Percentiles rank a stretch among this genome's conserved stretches.
These are phyloP conservation scores for Carposina sasakii DNA, from an alignment of 1,140 invertebrate species.

Conservation along the genomic window DNA sequence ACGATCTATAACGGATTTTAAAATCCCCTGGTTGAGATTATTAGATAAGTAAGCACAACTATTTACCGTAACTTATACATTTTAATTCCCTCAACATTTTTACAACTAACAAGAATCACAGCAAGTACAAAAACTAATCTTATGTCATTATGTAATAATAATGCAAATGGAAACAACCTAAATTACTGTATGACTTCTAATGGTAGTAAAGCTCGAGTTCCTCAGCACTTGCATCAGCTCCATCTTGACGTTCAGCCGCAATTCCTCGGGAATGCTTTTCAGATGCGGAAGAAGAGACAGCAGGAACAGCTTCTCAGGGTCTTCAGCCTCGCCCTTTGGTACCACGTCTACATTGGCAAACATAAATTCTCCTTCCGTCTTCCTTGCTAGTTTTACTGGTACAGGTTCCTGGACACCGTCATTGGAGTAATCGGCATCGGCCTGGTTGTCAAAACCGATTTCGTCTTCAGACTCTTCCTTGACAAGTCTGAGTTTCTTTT, in stretches of 20 bases:
- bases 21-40: too few relatives aligned
- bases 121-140: too few relatives aligned
- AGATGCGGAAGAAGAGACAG: conserved; percentile 55
- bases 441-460: conserved; percentile 22
- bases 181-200: too few relatives aligned
- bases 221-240: conserved; percentile 60
- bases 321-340: conserved; percentile 32
- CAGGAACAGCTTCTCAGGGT: conserved; percentile 56
- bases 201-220: conserved; percentile 51
- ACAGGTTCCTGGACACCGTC: conserved; percentile 8
- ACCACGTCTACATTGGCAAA: conserved; percentile 51
- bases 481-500: conserved; percentile 36
- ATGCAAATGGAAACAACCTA: too few relatives aligned
- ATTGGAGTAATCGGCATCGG: conserved; percentile 16
- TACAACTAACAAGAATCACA: too few relatives aligned
- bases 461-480: conserved; percentile 48
- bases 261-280: conserved; percentile 51
- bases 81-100: too few relatives aligned
- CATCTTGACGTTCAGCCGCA: conserved; percentile 54
- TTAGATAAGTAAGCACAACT: too few relatives aligned
- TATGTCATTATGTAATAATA: too few relatives aligned
- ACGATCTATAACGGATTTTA: too few relatives aligned
- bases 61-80: too few relatives aligned
- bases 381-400: conserved; percentile 17
- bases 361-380: conserved; percentile 41